phyloP scores from a whole-genome alignment of 2,888 invertebrate species.

The Mamestra brassicae region DNA sequence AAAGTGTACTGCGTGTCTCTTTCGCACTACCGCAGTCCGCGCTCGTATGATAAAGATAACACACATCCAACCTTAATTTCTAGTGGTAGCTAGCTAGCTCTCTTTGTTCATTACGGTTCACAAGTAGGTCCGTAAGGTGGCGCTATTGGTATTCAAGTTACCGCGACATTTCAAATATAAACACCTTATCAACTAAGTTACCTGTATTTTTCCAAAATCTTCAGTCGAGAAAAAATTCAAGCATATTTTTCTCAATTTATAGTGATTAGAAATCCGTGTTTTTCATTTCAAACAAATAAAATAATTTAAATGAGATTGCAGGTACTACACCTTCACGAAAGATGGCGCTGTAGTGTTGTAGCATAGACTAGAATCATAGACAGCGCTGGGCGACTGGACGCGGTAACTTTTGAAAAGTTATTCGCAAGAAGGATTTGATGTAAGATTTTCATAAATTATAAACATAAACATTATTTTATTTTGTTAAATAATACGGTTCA shows the following conservation, averaged over 20 bases:
- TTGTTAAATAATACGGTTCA: neutral
- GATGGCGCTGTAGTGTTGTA: conserved; percentile 55
- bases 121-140: conserved; percentile 79
- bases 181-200: conserved; percentile 16
- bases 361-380: conserved; percentile 47
- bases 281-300: neutral
- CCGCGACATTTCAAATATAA: conserved; percentile 47
- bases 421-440: neutral
- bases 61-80: conserved; percentile 89
- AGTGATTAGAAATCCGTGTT: neutral
- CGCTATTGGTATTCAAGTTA: conserved; percentile 61
- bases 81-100: conserved; percentile 86
- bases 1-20: conserved; percentile 83
- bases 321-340: conserved; percentile 25
- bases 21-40: conserved; percentile 72
- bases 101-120: conserved; percentile 87
- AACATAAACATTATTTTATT: neutral
- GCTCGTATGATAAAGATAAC: conserved; percentile 82
- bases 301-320: neutral
- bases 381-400: conserved; percentile 28
- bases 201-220: conserved; percentile 1
- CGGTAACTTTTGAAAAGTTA: conserved; percentile 52
- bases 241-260: neutral
- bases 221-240: neutral
- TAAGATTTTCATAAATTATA: no score